Conservation (phyloP, 2,113 vertebrate genomes). For the Oreocharis arfaki region DNA sequence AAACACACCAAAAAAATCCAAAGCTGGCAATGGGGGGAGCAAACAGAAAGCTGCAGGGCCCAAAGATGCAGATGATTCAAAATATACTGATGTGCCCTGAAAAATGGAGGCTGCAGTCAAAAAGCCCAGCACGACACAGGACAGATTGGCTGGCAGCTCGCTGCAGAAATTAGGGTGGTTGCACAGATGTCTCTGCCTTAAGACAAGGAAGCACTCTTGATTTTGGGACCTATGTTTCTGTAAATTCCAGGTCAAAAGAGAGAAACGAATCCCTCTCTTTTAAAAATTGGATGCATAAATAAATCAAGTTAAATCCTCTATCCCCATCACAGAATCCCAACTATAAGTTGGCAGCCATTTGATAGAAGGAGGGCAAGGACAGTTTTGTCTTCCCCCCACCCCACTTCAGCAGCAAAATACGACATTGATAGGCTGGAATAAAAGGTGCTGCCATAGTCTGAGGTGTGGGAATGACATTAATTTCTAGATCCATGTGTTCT, state of each 20-base stretch:
- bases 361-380: neutral
- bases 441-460: neutral
- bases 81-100: neutral
- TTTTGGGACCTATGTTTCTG: neutral
- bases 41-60: neutral
- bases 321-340: neutral
- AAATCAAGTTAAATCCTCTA: neutral
- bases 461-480: neutral
- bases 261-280: neutral
- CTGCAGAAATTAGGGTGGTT: neutral
- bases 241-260: neutral
- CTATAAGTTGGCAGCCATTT: neutral
- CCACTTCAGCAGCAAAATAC: neutral
- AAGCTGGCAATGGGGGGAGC: accelerated
- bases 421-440: neutral
- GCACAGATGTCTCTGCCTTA: neutral
- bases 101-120: neutral
- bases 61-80: neutral
- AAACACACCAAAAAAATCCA: neutral
- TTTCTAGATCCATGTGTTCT: neutral
- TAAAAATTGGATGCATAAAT: neutral
- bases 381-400: neutral
- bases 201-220: neutral
- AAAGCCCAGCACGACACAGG: neutral
- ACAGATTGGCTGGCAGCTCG: neutral